Percentiles rank a stretch among this genome's conserved stretches.
Evolutionary conservation across 2,888 invertebrate species (phyloP).

Genomic region (Alsophila aescularia): DNA sequence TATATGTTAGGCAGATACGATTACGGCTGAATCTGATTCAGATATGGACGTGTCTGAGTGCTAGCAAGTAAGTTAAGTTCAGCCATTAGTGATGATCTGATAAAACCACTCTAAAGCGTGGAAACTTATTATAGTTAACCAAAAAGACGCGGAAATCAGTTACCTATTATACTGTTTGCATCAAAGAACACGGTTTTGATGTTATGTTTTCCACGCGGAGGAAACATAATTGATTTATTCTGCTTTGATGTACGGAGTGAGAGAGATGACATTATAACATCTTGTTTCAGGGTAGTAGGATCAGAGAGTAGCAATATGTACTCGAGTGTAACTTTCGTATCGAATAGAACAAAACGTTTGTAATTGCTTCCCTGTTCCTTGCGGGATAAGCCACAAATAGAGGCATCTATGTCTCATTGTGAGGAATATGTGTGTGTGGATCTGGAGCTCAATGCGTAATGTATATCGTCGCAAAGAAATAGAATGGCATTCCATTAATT

Average conservation of each 20-base stretch:
- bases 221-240: conserved; percentile 28
- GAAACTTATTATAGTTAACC: conserved; percentile 27
- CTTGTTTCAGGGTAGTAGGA: neutral
- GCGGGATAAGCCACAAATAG: neutral
- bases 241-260: conserved; percentile 24
- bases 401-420: conserved; percentile 5
- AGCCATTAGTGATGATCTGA: conserved; percentile 11
- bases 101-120: conserved; percentile 20
- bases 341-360: conserved; percentile 7
- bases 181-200: conserved; percentile 23
- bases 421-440: conserved; percentile 11
- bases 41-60: neutral
- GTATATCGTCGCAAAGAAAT: conserved; percentile 20
- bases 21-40: neutral
- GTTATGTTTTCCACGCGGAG: conserved; percentile 16
- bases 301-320: too few species aligned
- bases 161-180: conserved; percentile 12
- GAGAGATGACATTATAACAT: conserved; percentile 15
- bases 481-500: conserved; percentile 35
- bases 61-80: conserved; percentile 4
- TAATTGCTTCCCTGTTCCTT: neutral
- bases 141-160: conserved; percentile 22
- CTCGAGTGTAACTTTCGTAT: neutral
- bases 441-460: conserved; percentile 13
- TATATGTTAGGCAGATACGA: neutral